Base-by-base conservation (phyloP, 2,113 vertebrate genomes). In the Machaerirhynchus nigripectus region DNA sequence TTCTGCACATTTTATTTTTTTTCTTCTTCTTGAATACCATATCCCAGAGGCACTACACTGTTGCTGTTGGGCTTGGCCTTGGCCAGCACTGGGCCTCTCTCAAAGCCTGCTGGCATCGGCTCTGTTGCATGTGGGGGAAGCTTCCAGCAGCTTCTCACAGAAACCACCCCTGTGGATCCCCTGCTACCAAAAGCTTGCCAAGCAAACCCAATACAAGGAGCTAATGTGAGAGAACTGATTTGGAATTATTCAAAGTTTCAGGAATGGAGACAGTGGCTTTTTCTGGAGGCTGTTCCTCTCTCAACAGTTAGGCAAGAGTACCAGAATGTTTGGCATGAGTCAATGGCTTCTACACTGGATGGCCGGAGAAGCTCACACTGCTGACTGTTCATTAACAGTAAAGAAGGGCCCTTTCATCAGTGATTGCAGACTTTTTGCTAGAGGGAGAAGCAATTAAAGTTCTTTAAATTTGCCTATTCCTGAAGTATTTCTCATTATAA, bases 401-500 rank as follows among this genome's bases (percentile, higher is more conserved):
- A 71, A 80, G 47, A 79, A 87, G 15, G 15, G 17, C 18, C 12
- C 59, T 92, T 77, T 74, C 73, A 59, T 77, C 64, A 89, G 39
- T 40, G 56, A 87, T 33, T 78, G 47, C 68, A 80, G 83, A 61
- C 69, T 55, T 95, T 90, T 74, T 11, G 27, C 94, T 78, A 64
- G 46, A 90, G 64, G 59, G 35, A 92, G 60, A 92, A 92, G 80
- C 63, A 89, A 52, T 84, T 92, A 70, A 85, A 53, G 55, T 27
- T 85, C 22, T 90, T 86, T 84, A 86, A 95, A 90, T 88, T 57
- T 74, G 59, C 63, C 53, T 77, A 2, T 70, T 93, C 47, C 73
- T 90, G 76, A 93, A 93, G 47, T 52, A 74, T 93, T 95, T 93
- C 83, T 96, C 71, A 81, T 90, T 74, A 93, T 26, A 84, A 87